Conservation (phyloP, 2,888 invertebrate species). For the Machimus rusticus region DNA sequence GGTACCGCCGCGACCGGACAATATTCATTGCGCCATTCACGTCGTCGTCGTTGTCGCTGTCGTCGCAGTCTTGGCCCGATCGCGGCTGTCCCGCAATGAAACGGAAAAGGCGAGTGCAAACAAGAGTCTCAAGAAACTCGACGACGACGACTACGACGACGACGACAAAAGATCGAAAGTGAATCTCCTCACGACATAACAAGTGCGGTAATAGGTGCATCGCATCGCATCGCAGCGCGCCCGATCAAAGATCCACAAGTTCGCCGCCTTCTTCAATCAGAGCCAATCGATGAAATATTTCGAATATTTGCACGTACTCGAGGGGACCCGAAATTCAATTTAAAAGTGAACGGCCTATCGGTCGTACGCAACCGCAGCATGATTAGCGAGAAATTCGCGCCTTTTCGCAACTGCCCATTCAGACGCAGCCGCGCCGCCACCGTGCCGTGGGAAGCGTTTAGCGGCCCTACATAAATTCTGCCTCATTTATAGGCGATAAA, state of each 20-base stretch:
- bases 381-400: neutral
- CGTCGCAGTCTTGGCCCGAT: neutral
- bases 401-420: neutral
- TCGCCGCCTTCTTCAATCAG: neutral
- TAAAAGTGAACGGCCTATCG: slow-evolving; percentile 12
- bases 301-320: slow-evolving; percentile 5
- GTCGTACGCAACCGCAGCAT: neutral
- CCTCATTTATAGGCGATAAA: neutral
- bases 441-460: neutral
- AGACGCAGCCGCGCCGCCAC: neutral
- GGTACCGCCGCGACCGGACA: neutral
- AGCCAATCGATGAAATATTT: slow-evolving; percentile 9
- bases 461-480: neutral
- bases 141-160: neutral
- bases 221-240: neutral
- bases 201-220: neutral
- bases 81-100: neutral
- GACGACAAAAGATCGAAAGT: neutral
- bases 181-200: neutral
- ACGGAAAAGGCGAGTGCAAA: neutral
- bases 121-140: neutral
- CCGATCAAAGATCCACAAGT: neutral
- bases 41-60: neutral
- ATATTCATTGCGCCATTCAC: neutral
- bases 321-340: slow-evolving; percentile 6